Evolutionary conservation across 2,797 vertebrate species (phyloP), one percentile per base, ranked within the genome.

Genomic region (Rhabdophis nuchalis): DNA sequence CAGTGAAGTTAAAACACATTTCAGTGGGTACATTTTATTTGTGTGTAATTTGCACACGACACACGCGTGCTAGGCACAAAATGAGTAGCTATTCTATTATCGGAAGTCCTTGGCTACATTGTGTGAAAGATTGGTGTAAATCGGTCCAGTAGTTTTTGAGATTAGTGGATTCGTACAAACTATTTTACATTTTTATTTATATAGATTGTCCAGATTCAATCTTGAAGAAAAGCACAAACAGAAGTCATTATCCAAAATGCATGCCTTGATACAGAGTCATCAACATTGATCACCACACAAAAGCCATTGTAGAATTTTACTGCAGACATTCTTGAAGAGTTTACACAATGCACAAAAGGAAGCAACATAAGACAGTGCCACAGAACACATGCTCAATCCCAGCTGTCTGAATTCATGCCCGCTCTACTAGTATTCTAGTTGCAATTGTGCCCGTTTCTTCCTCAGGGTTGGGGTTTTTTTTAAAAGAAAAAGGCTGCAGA

Each of bases 181-280:
- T n/a, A n/a, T n/a, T n/a, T n/a, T n/a, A n/a, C n/a, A n/a, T n/a
- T n/a, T n/a, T n/a, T n/a, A n/a, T n/a, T n/a, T n/a, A n/a, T n/a
- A n/a, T n/a, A n/a, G n/a, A 85, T 82, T 82, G 61, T 14, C 29
- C 87, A 64, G 36, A 56, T 85, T 14, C 29, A 29, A 13, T 25
- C 23, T 68, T 4, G 64, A 87, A 91, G 54, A 85, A 93, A 94
- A 95, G 41, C 50, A 94, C 94, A 96, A 87, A 95, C 86, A 95
- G 64, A 91, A 96, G 90, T 94, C 90, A 20, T 10, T 1, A 57
- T 91, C 91, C 95, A 92, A 90, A 95, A 96, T 94, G 94, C 97
- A 97, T 97, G 97, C 97, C 90, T 97, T 97, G 97, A 95, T 94
- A 93, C 85, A n/a, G n/a, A n/a, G n/a, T n/a, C n/a, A n/a, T n/a